A percentile compares a stretch with the other conserved stretches of the same genome.
These are phyloP conservation scores for Lophura nycthemera DNA, from an alignment of 2,113 vertebrate genomes.

Conservation along the genomic window DNA sequence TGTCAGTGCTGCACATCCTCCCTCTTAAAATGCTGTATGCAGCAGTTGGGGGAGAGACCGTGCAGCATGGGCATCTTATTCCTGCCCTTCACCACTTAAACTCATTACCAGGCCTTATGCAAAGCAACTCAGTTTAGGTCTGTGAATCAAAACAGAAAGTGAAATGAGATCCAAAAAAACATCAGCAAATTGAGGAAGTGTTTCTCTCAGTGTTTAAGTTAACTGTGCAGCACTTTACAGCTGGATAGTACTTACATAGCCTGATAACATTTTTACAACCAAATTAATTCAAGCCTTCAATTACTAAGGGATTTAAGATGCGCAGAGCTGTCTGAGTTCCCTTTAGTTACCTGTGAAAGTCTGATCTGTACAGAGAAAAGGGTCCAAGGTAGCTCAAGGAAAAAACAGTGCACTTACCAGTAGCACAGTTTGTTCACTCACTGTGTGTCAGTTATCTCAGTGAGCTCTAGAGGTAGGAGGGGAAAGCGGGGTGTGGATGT, in stretches of 20 bases:
- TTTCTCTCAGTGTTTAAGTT: neutral
- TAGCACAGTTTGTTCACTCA: too few species aligned
- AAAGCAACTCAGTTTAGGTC: neutral
- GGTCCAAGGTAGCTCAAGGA: accelerated
- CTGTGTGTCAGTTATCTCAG: neutral
- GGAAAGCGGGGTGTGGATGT: neutral
- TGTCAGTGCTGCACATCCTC: accelerated
- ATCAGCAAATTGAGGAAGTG: accelerated
- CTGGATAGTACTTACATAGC: neutral
- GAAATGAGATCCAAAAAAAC: neutral
- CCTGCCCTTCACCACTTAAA: neutral
- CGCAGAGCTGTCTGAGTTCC: neutral
- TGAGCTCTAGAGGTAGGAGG: neutral
- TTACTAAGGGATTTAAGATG: accelerated
- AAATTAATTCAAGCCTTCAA: neutral
- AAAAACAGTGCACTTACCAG: accelerated
- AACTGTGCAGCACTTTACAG: neutral
- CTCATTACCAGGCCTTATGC: neutral
- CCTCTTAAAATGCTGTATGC: neutral
- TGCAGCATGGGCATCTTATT: neutral
- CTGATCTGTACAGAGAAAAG: accelerated
- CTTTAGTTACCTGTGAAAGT: neutral
- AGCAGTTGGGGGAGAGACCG: neutral
- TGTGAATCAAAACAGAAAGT: neutral
- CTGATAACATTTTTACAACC: neutral